Evolutionary conservation across 2,888 invertebrate species (phyloP), one percentile per base, ranked within the genome.

Genomic region (Ennomos erosarius): DNA sequence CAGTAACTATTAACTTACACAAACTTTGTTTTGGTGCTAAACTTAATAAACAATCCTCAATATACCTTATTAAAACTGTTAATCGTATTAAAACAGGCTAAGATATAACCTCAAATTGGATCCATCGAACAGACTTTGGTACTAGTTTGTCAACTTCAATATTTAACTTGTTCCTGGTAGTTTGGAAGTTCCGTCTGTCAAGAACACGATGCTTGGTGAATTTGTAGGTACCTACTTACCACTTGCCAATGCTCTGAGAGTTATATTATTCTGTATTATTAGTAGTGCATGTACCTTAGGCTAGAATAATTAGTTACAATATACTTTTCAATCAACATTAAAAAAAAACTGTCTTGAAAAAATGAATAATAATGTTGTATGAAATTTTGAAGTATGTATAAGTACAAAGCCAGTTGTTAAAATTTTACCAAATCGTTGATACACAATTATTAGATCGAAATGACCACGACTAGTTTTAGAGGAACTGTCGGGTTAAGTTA

Each of bases 141-240:
- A 68, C 70, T 71, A 84, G 83, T 85, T 87, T 81, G 84, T 83
- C 84, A 85, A 86, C 80, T 86, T 79, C 80, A 85, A 85, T 87
- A 87, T 87, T 87, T 84, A 82, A 85, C 84, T 86, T 86, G 81
- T 69, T 74, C 80, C 73, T 74, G 74, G 76, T 76, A 82, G 81
- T 83, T 80, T 65, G 68, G 62, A 80, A 83, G 74, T 82, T 80
- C 70, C 78, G 70, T 74, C 79, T 79, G 76, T 77, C 76, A 75
- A 71, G 82, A 81, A 79, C 77, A 84, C 84, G 84, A 82, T 81
- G 70, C 74, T 62, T 71, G 65, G 65, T 58, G 75, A 73, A 75
- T 68, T 69, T 73, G 51, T 38, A 43, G 13, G 71, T 71, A 6
- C 26, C 26, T 16, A 16, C 35, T 71, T 71, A 6, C 26, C 26